Evolutionary conservation across 2,113 vertebrate genomes (phyloP), one percentile per base, ranked within the genome.

Genomic region (Gorsachius goisagi): DNA sequence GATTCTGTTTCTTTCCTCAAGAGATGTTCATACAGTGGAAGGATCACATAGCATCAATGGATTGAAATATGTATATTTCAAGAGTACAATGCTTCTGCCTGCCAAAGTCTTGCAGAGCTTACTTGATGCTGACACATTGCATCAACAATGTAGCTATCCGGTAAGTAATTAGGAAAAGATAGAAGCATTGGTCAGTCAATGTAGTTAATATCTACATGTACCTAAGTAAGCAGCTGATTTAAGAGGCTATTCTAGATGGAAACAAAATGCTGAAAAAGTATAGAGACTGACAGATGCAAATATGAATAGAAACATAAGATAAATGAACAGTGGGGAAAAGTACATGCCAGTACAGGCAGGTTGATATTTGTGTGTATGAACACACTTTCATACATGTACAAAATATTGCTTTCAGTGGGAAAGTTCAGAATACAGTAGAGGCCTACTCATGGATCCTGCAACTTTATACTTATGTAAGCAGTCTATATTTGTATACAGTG

Each of bases 171-270:
- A 96, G 10, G 17, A 75, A 95, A 85, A 91, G 32, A 33, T 9
- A 91, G 72, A 95, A 74, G 33, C 69, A 79, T 69, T 41, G 41
- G 55, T 94, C 75, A 90, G 27, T 94, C 62, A 64, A 17, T 78
- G 83, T 66, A 85, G 76, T 79, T 91, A 95, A 92, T 92, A 91
- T 63, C 89, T 69, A 63, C 33, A 75, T 7, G 15, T 83, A 88
- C 63, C 56, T 88, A 64, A 90, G 69, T 85, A 97, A 88, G 23
- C 66, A 77, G 87, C 73, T 91, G 15, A 69, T 85, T 90, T 87
- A 95, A 92, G 94, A 95, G 71, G 49, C 69, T 91, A 71, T 88
- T 94, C 76, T 33, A 88, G 37, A 95, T 88, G 35, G 78, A 97
- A 95, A 79, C 85, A 66, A 92, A 96, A 93, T 74, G 2, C 4